Conservation (phyloP, 2,888 invertebrate species). For the Liopterus haemorrhoidalis region DNA sequence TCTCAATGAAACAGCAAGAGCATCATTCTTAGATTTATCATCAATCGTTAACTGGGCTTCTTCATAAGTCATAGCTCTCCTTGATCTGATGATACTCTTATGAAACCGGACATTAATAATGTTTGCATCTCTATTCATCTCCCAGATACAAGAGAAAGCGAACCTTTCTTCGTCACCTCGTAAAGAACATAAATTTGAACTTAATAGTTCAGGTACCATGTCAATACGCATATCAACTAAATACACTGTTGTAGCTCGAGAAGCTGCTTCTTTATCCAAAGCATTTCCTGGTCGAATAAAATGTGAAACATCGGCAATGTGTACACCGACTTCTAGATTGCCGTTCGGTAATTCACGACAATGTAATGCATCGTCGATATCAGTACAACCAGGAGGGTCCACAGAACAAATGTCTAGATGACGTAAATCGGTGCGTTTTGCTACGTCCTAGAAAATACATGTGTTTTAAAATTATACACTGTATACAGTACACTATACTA, state of each 20-base stretch:
- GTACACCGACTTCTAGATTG: constrained; percentile 85
- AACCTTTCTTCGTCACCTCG: constrained; percentile 84
- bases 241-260: constrained; percentile 95
- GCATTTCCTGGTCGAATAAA: constrained; percentile 92
- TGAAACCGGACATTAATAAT: constrained; percentile 75
- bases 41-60: constrained; percentile 94
- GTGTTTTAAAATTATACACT: too few species aligned
- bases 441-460: constrained; percentile 60
- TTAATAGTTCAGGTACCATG: constrained; percentile 81
- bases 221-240: constrained; percentile 88
- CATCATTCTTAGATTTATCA: constrained; percentile 64
- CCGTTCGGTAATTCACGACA: constrained; percentile 69
- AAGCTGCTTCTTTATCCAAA: constrained; percentile 85
- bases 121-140: constrained; percentile 77
- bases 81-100: constrained; percentile 89
- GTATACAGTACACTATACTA: too few species aligned
- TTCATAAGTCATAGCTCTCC: constrained; percentile 93
- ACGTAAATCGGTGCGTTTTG: constrained; percentile 76
- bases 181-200: constrained; percentile 93
- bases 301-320: constrained; percentile 98
- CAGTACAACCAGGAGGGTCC: constrained; percentile 97
- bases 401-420: constrained; percentile 86
- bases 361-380: constrained; percentile 97
- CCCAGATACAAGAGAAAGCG: constrained; percentile 96
- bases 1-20: constrained; percentile 70